Percentiles rank a stretch among this genome's conserved stretches.
Conservation (phyloP, 2,797 vertebrate genomes). For the Anguilla megastoma region DNA sequence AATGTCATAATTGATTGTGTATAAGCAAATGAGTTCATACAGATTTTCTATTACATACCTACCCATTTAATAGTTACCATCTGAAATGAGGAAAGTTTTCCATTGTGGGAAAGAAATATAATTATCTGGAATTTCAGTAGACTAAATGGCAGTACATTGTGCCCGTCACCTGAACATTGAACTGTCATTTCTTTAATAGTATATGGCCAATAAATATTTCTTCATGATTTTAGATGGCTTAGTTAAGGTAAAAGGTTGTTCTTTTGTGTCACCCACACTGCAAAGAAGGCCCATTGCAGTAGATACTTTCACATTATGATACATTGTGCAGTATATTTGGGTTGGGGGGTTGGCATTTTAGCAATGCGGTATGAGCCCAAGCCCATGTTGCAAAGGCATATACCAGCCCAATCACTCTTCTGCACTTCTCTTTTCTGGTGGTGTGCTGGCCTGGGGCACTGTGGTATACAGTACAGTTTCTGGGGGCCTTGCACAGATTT, state of each 20-base stretch:
- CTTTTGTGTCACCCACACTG: background rate
- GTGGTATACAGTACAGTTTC: background rate
- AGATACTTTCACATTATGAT: background rate
- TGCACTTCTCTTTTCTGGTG: background rate
- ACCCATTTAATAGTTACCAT: constrained; percentile 69
- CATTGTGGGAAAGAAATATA: constrained; percentile 68
- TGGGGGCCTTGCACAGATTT: background rate
- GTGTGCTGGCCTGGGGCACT: background rate
- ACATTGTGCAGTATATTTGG: background rate
- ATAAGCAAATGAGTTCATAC: constrained; percentile 60
- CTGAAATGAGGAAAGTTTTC: constrained; percentile 67
- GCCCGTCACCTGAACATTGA: background rate
- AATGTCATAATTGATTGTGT: constrained; percentile 56
- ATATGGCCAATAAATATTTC: background rate
- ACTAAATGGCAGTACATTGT: background rate
- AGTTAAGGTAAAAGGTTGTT: background rate
- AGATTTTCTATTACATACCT: constrained; percentile 66
- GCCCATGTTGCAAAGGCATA: background rate
- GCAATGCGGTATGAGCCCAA: background rate
- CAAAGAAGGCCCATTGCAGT: background rate
- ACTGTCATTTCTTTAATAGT: background rate
- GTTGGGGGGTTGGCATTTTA: background rate
- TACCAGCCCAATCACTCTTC: background rate
- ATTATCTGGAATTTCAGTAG: constrained; percentile 59
- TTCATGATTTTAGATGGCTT: background rate